Conservation (phyloP, 1,140 invertebrate species). For the Palaemon carinicauda region DNA sequence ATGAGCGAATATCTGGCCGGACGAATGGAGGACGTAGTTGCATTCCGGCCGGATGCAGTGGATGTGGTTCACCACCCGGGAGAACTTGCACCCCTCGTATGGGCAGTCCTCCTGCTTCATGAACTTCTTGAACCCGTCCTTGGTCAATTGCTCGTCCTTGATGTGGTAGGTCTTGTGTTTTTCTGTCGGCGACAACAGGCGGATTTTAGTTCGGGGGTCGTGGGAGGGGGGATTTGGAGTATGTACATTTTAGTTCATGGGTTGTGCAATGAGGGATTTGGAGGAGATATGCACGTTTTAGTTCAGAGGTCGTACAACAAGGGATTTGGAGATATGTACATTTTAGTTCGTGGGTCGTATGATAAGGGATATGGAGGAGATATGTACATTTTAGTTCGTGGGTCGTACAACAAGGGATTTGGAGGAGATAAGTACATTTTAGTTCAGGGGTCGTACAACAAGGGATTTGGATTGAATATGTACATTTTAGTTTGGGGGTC, state of each 20-base stretch:
- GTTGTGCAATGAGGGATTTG: too few species aligned
- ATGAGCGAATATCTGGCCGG: constrained; percentile 96
- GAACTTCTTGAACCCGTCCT: constrained; percentile 98
- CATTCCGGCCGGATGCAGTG: constrained; percentile 96
- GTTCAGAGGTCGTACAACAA: too few species aligned
- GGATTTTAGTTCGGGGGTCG: not conserved
- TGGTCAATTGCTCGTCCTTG: constrained; percentile 93
- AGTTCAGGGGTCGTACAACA: not conserved
- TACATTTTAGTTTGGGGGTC: not conserved
- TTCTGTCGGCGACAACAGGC: constrained; percentile 73
- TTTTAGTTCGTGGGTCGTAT: not conserved
- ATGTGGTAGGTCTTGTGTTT: constrained; percentile 99
- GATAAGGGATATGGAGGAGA: too few species aligned
- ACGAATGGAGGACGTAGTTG: constrained; percentile 94
- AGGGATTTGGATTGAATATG: too few species aligned
- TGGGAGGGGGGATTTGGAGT: too few species aligned
- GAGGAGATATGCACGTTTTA: too few species aligned
- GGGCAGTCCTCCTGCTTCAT: constrained; percentile 96
- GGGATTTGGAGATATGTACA: too few species aligned
- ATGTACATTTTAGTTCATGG: too few species aligned
- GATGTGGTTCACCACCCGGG: constrained; percentile 95
- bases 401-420: too few species aligned
- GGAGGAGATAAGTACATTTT: not conserved
- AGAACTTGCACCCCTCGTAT: constrained; percentile 91
- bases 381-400: not conserved